Evolutionary conservation across 2,888 invertebrate genomes (phyloP), one percentile per base, ranked within the genome.

Genomic region (Pseudoips prasinana): DNA sequence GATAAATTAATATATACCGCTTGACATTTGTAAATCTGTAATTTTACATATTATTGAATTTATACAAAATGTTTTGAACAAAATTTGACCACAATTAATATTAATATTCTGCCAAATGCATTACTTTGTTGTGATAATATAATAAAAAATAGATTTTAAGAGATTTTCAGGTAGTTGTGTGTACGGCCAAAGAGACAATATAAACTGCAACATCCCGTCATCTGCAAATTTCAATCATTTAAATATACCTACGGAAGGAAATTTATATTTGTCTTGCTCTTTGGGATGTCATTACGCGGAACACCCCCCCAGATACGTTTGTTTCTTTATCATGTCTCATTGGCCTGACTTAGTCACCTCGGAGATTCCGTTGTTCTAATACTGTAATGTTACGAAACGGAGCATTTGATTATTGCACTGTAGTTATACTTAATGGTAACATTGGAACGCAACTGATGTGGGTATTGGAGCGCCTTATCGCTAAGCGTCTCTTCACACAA

Each of bases 51-150:
- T n/a, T n/a, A n/a, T 14, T 14, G 14, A 14, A 14, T 14, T 14
- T 14, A 14, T 14, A 14, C 5, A 14, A 3, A 3, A 14, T 14
- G 14, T 14, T 14, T 26, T 40, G 33, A 29, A 39, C 25, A 39
- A 39, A 40, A 27, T 37, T 28, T 33, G 46, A 42, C 38, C 44
- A 56, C 33, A 24, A 47, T 51, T 35, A 29, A 44, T 28, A 29
- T 31, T 45, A 31, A 37, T 54, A 40, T 43, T 55, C 35, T 41
- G 54, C 54, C 52, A 55, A 56, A 56, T 43, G 30, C 40, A 35
- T 46, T 47, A 46, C 48, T 37, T 28, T 36, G 29, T 46, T 53
- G 55, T 55, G 53, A 52, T 54, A 40, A 47, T 31, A 25, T 14
- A 14, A 33, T 25, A 33, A 33, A 29, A 19, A 35, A 31, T 39